Conservation (phyloP, 2,888 invertebrate genomes). For the Neoscelio sp. region DNA sequence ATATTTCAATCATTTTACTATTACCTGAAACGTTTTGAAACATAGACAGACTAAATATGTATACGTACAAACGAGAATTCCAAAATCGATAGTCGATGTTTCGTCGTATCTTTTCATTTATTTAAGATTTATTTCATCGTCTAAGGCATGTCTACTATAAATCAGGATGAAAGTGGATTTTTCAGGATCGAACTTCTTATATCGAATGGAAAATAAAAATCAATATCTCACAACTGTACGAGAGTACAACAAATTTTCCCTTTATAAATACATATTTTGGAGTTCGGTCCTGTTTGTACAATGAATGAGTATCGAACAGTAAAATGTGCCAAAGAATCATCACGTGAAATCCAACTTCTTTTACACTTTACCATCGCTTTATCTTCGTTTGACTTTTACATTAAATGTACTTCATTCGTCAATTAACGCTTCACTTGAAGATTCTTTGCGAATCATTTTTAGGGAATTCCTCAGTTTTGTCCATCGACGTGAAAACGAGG, state of each 20-base stretch:
- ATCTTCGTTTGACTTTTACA: background rate
- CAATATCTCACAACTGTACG: background rate
- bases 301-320: background rate
- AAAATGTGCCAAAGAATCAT: slow-evolving; percentile 56
- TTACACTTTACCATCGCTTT: slow-evolving; percentile 18
- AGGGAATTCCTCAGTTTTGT: background rate
- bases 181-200: too few species aligned
- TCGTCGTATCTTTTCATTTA: background rate
- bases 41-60: slow-evolving; percentile 9
- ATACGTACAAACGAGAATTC: slow-evolving; percentile 17
- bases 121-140: background rate
- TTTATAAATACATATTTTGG: too few species aligned
- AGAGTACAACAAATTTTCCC: background rate
- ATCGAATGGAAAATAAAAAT: too few species aligned
- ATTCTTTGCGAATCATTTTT: slow-evolving; percentile 33
- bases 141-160: background rate
- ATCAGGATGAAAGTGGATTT: background rate
- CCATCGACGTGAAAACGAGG: too few species aligned
- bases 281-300: background rate
- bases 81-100: background rate
- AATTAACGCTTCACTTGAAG: slow-evolving; percentile 37
- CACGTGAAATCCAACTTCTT: slow-evolving; percentile 30
- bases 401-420: background rate
- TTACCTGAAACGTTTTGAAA: slow-evolving; percentile 29
- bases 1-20: slow-evolving; percentile 42